Evolutionary conservation across 2,113 vertebrate species (phyloP).

Genomic region (Hyla sarda): DNA sequence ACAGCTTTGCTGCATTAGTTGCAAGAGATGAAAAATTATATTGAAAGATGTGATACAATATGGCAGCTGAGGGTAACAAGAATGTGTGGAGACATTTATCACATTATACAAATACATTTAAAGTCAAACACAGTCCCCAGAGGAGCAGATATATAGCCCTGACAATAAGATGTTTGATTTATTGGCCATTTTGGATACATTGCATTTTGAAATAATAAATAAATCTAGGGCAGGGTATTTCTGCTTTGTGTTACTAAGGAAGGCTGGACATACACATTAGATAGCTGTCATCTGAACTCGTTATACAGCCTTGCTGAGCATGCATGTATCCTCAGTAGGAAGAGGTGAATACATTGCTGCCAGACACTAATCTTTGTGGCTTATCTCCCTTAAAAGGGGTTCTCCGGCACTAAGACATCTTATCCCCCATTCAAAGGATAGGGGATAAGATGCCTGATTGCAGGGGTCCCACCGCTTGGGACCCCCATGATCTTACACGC

Average conservation of each 20-base stretch:
- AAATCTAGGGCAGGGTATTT: neutral
- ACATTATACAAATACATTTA: neutral
- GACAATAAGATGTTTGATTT: neutral
- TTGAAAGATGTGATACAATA: slow-evolving; percentile 20
- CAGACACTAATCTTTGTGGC: no score
- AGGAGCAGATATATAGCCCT: neutral
- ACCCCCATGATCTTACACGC: no score
- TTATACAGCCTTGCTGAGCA: no score
- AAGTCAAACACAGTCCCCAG: neutral
- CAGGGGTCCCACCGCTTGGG: no score
- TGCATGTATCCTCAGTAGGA: no score
- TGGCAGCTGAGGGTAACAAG: slow-evolving; percentile 12
- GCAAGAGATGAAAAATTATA: slow-evolving; percentile 22
- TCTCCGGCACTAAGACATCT: no score
- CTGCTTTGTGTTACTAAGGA: neutral
- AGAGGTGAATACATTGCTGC: no score
- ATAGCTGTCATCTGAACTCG: neutral
- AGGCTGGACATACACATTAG: neutral
- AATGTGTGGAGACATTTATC: slow-evolving; percentile 13
- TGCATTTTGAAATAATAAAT: neutral
- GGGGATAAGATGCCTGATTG: no score
- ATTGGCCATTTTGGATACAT: neutral
- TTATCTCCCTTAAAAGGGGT: no score
- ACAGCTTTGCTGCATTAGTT: neutral
- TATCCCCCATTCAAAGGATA: no score